phyloP scores from a whole-genome alignment of 2,113 vertebrate genomes.

The Heptranchias perlo region DNA sequence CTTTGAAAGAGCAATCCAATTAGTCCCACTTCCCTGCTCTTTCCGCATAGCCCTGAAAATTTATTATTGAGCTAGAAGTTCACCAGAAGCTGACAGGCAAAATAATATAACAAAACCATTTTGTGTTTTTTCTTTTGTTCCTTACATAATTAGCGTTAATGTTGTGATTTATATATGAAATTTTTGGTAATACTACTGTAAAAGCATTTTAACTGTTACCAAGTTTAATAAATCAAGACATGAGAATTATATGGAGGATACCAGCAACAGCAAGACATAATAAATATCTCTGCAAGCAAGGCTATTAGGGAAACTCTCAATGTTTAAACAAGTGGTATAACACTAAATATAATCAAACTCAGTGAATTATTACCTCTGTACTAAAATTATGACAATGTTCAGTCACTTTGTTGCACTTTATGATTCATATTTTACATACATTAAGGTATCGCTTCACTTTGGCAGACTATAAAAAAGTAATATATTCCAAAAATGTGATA shows the following conservation, averaged over 20 bases:
- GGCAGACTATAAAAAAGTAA: not conserved
- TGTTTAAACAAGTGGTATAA: not conserved
- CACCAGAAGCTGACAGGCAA: not conserved
- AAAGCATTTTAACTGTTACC: not conserved
- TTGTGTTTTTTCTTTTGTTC: not conserved
- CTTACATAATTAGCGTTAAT: not conserved
- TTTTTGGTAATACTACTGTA: not conserved
- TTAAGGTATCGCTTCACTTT: not conserved
- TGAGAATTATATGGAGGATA: not conserved
- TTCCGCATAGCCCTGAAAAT: not conserved
- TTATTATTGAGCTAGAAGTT: not conserved
- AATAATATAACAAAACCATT: not conserved
- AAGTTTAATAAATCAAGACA: not conserved
- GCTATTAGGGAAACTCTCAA: not conserved
- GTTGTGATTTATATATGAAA: not conserved
- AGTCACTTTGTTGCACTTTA: not conserved
- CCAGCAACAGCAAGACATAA: not conserved
- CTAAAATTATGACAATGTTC: not conserved
- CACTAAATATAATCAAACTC: not conserved
- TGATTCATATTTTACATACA: not conserved
- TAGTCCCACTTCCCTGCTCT: not conserved
- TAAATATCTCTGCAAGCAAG: not conserved
- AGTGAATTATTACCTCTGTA: not conserved
- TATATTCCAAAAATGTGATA: not conserved
- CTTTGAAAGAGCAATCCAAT: not conserved